Evolutionary conservation across 2,113 vertebrate genomes (phyloP), one percentile per base, ranked within the genome.

Genomic region (Crotalus helleri): DNA sequence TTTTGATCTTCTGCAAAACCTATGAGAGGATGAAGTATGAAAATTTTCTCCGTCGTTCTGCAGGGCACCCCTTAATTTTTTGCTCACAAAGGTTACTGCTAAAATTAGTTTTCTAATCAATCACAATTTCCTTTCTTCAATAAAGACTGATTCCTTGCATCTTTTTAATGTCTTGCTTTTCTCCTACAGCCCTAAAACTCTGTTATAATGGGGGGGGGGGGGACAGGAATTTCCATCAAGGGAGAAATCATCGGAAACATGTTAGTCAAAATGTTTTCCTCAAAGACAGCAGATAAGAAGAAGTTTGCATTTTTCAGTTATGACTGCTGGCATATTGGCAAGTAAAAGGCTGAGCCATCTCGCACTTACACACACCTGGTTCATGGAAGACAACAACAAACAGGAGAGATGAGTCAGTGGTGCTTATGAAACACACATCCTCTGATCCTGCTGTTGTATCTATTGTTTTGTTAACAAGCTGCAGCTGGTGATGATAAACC

Each of bases 391-490:
- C 33, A 58, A 49, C 92, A 58, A 26, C 91, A 3, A 89, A 92
- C 59, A 89, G 26, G 86, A 0, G 91, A 85, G 89, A 69, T 96
- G 95, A 96, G 86, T 95, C 95, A 95, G 95, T 93, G 55, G 53
- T 59, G 39, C 81, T 95, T 88, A 44, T 17, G 90, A 95, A 97
- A 94, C 81, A 39, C 69, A 86, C 88, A 87, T 74, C 92, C 94
- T 54, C 89, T 0, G 0, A 59, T 58, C 81, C 64, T 90, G 4
- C 4, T 1, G 49, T 64, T 92, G 90, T 39, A 95, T 90, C 91
- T 21, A 26, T 90, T 95, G 94, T 92, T 95, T 94, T 93, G 92
- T 87, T 57, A 95, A 91, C 94, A 93, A 94, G 81, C 93, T 92
- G 12, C 44, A 89, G 95, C 96, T 95, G 90, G 89, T 93, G 91